Base-by-base conservation (phyloP, 2,113 vertebrate genomes). In the Rattus rattus region DNA sequence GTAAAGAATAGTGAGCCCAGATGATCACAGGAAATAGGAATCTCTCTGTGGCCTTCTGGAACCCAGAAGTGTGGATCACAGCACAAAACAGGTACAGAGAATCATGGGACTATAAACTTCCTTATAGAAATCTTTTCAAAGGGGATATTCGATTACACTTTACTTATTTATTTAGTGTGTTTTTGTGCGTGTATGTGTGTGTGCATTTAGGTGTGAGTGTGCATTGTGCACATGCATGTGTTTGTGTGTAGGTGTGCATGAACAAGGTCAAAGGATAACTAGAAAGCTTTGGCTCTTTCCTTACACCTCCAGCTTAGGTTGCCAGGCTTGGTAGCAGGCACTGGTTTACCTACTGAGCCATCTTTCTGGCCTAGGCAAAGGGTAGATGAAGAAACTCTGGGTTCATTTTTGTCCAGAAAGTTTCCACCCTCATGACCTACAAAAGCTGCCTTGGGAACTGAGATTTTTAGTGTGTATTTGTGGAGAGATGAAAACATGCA, bases 191-290 rank as follows among this genome's bases (percentile, higher is more conserved):
- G 28, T n/a, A 16, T 7, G 8, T 43, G 10, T 77, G 36, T 13
- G 1, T n/a, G 2, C 30, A 14, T 36, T 4, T 69, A 11, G 1
- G 13, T 73, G n/a, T 43, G 17, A 2, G 17, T 22, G 0, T 79
- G 47, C 30, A 1, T 52, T 52, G 56, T 28, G 52, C 11, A 54
- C 11, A 54, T 54, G 52, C 7, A 11, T 11, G 47, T 52, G 56
- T 28, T 7, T 84, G 56, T 28, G 12, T 43, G 22, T 6, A 2
- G n/a, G 11, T 59, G 54, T n/a, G 17, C 10, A 2, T 83, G 4
- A 39, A 63, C 5, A 0, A 43, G 39, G n/a, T 63, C 59, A 63
- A 28, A 63, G 59, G 13, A 30, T 26, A 83, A 84, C 59, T 9
- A 63, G 59, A 12, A 28, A 39, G 59, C 28, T 0, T 7, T 43